Base-by-base conservation (phyloP, 2,797 vertebrate genomes). In the Chelonia mydas region DNA sequence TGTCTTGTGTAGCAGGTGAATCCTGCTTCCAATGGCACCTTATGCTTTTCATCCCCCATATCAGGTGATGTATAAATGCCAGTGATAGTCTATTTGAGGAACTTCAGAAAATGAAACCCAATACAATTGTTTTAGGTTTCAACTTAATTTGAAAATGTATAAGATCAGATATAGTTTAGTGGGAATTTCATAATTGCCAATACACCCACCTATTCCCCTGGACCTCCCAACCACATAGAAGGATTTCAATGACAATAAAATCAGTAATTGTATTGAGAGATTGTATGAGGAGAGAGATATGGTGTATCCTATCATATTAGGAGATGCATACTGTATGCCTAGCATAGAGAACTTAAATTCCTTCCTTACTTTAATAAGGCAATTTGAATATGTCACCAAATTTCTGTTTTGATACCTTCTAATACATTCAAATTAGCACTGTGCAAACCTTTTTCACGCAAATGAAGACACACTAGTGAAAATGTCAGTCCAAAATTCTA, bases 241-340 rank as follows among this genome's bases (percentile, higher is more conserved):
- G 23, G 11, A 81, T 89, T 78, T 49, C 55, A 53, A 47, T 61
- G 88, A 8, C 17, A 9, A 23, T 7, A 61, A 61, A 19, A 59
- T 3, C 1, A 45, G 50, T 80, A 81, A 51, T 50, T 83, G 45
- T 31, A 49, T 33, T 37, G 59, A n/a, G 90, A 55, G 80, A 5
- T 27, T 76, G 12, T 33, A 3, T 21, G 37, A 23, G 49, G 65
- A n/a, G 11, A 59, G 0, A 0, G 1, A 2, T 2, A 8, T 21
- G 7, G 50, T 15, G 25, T 31, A 25, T 82, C 90, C 37, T 5
- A 49, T 80, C 59, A 16, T 49, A 76, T 47, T 37, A 74, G 37
- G 10, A 41, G 21, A 65, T 41, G 41, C 45, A 6, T 7, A 28
- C 57, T 78, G 1, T 16, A 9, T 1, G 27, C 59, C 59, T 61